Conservation (phyloP, 2,888 invertebrate genomes). For the Rotaria socialis region DNA sequence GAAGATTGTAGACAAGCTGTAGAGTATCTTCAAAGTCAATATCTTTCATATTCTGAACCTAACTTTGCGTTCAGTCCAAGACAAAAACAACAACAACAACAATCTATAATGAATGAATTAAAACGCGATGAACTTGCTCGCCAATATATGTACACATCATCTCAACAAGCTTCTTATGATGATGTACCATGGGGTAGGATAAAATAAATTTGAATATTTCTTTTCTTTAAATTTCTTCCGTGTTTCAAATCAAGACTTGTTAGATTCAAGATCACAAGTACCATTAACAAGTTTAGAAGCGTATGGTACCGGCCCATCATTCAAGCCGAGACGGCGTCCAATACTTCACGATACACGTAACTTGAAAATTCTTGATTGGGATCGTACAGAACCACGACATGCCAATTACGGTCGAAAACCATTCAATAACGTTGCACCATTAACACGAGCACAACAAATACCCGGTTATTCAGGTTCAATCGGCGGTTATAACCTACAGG, state of each 20-base stretch:
- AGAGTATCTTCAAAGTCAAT: background rate
- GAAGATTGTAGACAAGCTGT: slow-evolving; percentile 14
- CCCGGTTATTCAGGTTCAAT: slow-evolving; percentile 39
- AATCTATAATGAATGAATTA: background rate
- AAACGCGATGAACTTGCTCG: background rate
- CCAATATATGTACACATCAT: background rate
- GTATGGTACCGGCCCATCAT: slow-evolving; percentile 38
- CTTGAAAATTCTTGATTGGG: slow-evolving; percentile 35
- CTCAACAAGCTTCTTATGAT: background rate
- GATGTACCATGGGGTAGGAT: slow-evolving; percentile 1
- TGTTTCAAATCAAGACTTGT: background rate
- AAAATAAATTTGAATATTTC: too few species aligned
- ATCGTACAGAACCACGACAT: slow-evolving; percentile 37
- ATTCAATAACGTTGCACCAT: slow-evolving; percentile 25
- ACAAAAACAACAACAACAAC: background rate
- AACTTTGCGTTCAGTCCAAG: background rate
- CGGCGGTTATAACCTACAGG: slow-evolving; percentile 36
- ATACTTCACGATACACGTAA: background rate
- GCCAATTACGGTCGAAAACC: slow-evolving; percentile 4
- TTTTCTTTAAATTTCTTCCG: background rate
- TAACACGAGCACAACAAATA: background rate
- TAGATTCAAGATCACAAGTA: background rate
- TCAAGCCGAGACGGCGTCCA: background rate
- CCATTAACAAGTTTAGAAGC: slow-evolving; percentile 40
- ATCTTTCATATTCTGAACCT: background rate